Base-by-base conservation (phyloP, 2,888 invertebrate species). In the Apamea epomidion region DNA sequence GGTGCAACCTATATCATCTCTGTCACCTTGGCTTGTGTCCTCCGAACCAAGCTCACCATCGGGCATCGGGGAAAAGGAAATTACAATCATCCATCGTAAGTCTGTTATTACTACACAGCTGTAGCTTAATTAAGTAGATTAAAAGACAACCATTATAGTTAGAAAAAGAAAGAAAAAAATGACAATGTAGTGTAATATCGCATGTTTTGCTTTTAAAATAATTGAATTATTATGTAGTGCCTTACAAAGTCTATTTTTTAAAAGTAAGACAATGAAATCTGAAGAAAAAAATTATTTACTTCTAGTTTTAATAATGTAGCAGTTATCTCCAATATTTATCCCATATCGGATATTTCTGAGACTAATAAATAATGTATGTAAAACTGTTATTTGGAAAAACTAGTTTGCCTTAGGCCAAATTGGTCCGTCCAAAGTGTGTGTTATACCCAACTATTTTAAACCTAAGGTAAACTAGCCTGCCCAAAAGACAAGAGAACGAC, bases 31-130 rank as follows among this genome's bases (percentile, higher is more conserved):
- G 99, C 96, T 99, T 85, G 99, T 99, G 64, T 98, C 98, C 60
- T 98, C 98, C 25, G 98, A 98, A 91, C 98, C 98, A 37, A 97
- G 97, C 81, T 98, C 98, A 70, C 97, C 98, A 8, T 97, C 97
- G 71, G 97, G 97, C 48, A 97, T 98, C 89, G 97, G 98, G 93
- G 97, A 98, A 92, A 97, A 97, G 91, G 97, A 97, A 91, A 98
- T 98, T 85, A 98, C 98, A 72, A 97, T 98, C 77, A 98, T 98
- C 88, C 98, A 98, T 92, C 98, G 98, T 89, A 99, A 98, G 96
- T 98, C 98, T 83, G 99, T 99, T 91, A 99, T 99, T 90, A 99
- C 98, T 87, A 99, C 99, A 84, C 99, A 99, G 95, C 97, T 99
- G 78, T 96, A 94, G 82, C 29, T 67, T 90, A 25, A 42, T 32